phyloP scores from a whole-genome alignment of 2,797 vertebrate species.

The Sparidentex hasta region DNA sequence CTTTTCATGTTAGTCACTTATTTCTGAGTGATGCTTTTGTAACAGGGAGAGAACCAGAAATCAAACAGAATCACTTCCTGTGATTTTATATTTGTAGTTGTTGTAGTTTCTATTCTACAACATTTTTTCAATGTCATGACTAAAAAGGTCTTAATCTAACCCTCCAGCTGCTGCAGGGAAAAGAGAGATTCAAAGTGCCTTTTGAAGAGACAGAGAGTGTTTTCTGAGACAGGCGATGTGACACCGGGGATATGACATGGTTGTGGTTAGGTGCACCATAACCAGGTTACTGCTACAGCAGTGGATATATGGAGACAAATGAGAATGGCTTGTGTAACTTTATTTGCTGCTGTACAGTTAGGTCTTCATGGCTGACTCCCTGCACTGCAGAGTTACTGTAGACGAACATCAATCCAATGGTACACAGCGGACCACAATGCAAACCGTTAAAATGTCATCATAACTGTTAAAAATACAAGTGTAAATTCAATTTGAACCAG shows the following conservation, averaged over 20 bases:
- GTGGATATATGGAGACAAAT: slow-evolving; percentile 70
- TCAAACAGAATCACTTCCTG: neutral
- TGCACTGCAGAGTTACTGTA: slow-evolving; percentile 45
- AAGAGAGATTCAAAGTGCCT: slow-evolving; percentile 21
- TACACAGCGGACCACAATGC: neutral
- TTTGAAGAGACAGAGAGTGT: slow-evolving; percentile 5
- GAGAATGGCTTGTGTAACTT: slow-evolving; percentile 43
- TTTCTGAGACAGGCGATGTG: slow-evolving; percentile 18
- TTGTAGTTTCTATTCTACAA: neutral
- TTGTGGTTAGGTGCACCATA: slow-evolving; percentile 57
- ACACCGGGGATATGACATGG: slow-evolving; percentile 49
- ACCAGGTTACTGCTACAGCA: slow-evolving; percentile 66
- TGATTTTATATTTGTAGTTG: neutral
- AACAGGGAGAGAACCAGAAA: neutral
- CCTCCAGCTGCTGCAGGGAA: slow-evolving; percentile 15
- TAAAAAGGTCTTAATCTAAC: slow-evolving; percentile 19
- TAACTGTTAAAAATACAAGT: slow-evolving; percentile 33
- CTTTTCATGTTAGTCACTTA: neutral
- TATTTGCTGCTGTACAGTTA: slow-evolving; percentile 55
- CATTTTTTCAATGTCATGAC: neutral
- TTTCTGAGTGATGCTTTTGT: neutral
- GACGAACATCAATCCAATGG: slow-evolving; percentile 50
- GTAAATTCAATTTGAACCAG: slow-evolving; percentile 31
- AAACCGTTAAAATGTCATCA: slow-evolving; percentile 40
- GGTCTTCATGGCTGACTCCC: slow-evolving; percentile 43